Conservation (phyloP, 1,140 invertebrate genomes). For the Globodera ellingtonae region DNA sequence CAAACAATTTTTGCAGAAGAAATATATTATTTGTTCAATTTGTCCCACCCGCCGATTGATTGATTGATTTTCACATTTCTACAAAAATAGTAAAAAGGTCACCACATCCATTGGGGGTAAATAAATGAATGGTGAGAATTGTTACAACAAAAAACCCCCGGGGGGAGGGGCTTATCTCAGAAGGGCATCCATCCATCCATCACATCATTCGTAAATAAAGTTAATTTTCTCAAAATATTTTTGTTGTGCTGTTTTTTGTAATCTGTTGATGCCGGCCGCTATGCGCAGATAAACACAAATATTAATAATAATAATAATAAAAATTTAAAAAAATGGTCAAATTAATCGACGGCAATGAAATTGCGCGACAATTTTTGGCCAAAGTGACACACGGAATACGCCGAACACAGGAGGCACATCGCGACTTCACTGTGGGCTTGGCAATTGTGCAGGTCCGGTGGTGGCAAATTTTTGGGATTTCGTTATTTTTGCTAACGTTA, state of each 20-base stretch:
- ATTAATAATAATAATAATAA: neutral
- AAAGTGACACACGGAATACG: slow-evolving; percentile 48
- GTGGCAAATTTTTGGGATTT: too few species aligned
- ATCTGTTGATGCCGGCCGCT: too few species aligned
- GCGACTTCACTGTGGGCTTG: slow-evolving; percentile 50
- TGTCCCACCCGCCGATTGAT: neutral
- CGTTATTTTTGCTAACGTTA: neutral
- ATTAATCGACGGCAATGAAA: slow-evolving; percentile 60
- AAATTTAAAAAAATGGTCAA: slow-evolving; percentile 34
- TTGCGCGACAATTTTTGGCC: slow-evolving; percentile 55
- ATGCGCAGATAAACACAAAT: too few species aligned
- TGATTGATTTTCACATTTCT: neutral
- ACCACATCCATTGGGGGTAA: neutral
- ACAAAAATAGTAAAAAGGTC: too few species aligned
- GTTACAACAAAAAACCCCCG: neutral
- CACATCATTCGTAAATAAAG: too few species aligned
- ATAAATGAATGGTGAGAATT: neutral
- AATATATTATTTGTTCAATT: neutral
- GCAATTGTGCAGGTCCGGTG: slow-evolving; percentile 61
- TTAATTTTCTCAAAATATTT: too few species aligned
- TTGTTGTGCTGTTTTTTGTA: too few species aligned
- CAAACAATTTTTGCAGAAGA: neutral
- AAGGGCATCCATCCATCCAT: too few species aligned
- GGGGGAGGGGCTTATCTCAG: too few species aligned
- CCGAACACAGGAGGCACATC: slow-evolving; percentile 44